Conservation (phyloP, 2,113 vertebrate species). For the Antennarius striatus region DNA sequence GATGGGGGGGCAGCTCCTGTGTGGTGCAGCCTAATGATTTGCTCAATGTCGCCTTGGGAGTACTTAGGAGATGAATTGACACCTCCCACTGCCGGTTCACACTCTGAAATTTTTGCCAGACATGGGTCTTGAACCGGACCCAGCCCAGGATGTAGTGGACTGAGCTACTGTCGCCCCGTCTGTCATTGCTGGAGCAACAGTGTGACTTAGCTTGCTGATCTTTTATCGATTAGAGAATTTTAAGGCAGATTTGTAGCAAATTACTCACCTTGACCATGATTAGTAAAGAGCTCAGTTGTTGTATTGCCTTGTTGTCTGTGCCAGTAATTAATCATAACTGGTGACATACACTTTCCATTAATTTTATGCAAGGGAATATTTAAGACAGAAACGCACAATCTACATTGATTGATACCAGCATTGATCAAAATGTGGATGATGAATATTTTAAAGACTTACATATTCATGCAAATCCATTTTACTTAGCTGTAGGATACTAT, state of each 20-base stretch:
- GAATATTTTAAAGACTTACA: constrained; percentile 2
- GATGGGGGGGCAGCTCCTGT: too few relatives aligned
- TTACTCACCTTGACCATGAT: constrained; percentile 56
- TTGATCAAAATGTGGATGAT: constrained; percentile 42
- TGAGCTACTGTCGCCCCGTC: too few relatives aligned
- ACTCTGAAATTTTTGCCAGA: too few relatives aligned
- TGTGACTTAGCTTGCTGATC: constrained; percentile 22
- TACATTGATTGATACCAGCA: constrained; percentile 25
- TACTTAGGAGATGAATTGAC: too few relatives aligned
- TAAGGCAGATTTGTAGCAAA: constrained; percentile 47
- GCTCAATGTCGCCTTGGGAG: too few relatives aligned
- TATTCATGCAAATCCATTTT: background rate
- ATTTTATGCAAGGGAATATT: constrained; percentile 34
- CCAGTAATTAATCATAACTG: constrained; percentile 59
- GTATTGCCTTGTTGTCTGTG: constrained; percentile 51
- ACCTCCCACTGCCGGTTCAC: too few relatives aligned
- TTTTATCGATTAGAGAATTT: constrained; percentile 46
- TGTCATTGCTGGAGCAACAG: constrained; percentile 35
- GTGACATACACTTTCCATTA: constrained; percentile 46
- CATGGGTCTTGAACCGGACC: too few relatives aligned
- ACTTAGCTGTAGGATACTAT: background rate
- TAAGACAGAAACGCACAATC: constrained; percentile 22
- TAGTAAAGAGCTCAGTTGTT: constrained; percentile 28
- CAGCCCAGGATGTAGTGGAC: too few relatives aligned
- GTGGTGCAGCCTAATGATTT: background rate